phyloP scores from a whole-genome alignment of 2,888 invertebrate species.

The Halocaridina rubra region DNA sequence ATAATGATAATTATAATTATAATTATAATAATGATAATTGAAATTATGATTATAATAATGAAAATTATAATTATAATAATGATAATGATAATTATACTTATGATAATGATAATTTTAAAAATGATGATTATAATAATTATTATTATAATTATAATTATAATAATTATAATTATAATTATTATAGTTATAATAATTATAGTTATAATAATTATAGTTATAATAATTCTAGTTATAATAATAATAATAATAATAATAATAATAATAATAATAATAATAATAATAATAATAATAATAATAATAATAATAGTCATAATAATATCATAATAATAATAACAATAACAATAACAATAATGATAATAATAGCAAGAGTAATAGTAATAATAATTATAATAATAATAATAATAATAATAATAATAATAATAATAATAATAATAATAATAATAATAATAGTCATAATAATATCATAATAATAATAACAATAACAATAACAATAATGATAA shows the following conservation, averaged over 20 bases:
- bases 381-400: background rate
- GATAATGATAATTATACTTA: background rate
- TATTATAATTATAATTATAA: background rate
- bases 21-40: background rate
- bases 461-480: background rate
- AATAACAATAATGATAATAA: background rate
- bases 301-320: background rate
- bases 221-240: background rate
- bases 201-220: background rate
- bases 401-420: background rate
- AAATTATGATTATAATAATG: background rate
- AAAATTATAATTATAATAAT: background rate
- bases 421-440: background rate
- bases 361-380: background rate
- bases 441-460: background rate
- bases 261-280: background rate
- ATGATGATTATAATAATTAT: background rate
- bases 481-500: background rate
- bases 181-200: background rate
- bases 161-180: background rate
- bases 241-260: background rate
- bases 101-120: background rate
- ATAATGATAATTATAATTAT: background rate
- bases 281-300: background rate
- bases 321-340: background rate